Evolutionary conservation across 2,888 invertebrate species (phyloP).

Genomic region (Sipha maydis): DNA sequence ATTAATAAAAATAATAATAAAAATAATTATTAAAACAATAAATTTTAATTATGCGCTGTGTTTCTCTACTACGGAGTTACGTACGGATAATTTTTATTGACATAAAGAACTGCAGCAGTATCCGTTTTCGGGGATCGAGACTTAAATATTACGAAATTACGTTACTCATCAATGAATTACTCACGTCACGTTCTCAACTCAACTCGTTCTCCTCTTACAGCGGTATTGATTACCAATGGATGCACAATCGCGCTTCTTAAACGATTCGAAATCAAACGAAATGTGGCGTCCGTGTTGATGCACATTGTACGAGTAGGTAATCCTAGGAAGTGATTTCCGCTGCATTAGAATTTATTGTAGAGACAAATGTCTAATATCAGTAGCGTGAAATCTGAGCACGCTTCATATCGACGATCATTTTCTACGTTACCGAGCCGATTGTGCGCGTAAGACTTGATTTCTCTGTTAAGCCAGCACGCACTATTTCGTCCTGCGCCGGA

Average conservation of each 20-base stretch:
- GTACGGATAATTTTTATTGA: no score
- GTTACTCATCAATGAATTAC: no score
- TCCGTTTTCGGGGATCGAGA: no score
- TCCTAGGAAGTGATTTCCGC: conserved; percentile 19
- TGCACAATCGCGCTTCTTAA: background rate
- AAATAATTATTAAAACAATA: no score
- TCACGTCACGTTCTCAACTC: no score
- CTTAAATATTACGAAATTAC: no score
- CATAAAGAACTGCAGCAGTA: no score
- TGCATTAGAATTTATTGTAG: conserved; percentile 1
- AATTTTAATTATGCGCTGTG: no score
- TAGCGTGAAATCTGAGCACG: background rate
- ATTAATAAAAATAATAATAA: no score
- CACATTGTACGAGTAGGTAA: background rate
- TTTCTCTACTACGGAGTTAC: no score
- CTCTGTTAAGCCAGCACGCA: background rate
- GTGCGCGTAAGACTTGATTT: background rate
- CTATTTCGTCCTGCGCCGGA: background rate
- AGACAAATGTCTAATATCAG: background rate
- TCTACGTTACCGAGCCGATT: conserved; percentile 14
- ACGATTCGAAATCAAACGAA: conserved; percentile 2
- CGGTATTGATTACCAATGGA: no score
- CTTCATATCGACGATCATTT: conserved; percentile 45
- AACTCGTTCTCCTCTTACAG: no score
- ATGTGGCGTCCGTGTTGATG: background rate